These are phyloP conservation scores for Stenodema calcarata DNA, from an alignment of 2,888 invertebrate genomes.

Conservation along the genomic window DNA sequence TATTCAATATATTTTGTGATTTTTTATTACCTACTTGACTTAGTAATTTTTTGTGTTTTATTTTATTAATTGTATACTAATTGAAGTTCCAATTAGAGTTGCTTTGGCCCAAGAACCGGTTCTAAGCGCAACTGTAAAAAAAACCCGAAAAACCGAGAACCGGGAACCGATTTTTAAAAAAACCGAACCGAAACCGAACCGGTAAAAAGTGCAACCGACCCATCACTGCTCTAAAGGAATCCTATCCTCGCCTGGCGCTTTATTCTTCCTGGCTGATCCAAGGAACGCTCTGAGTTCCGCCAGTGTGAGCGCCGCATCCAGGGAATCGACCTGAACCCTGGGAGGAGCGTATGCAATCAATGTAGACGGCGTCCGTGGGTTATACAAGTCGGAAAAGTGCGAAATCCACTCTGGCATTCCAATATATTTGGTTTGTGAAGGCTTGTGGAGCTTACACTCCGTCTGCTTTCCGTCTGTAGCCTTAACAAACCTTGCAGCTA, in stretches of 20 bases:
- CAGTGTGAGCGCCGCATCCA: neutral
- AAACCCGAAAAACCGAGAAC: too few relatives aligned
- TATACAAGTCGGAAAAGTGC: neutral
- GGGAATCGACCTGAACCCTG: neutral
- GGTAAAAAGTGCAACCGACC: too few relatives aligned
- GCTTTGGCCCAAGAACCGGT: too few relatives aligned
- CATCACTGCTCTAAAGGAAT: too few relatives aligned
- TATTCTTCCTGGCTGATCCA: neutral
- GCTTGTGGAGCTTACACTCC: neutral
- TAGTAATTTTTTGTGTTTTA: too few relatives aligned
- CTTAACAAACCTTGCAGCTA: neutral
- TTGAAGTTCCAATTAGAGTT: too few relatives aligned
- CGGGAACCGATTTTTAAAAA: too few relatives aligned
- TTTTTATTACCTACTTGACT: too few relatives aligned
- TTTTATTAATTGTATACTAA: too few relatives aligned
- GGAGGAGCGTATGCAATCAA: neutral
- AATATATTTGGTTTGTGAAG: neutral
- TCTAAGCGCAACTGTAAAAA: too few relatives aligned
- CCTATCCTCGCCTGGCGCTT: neutral
- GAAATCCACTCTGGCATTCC: neutral
- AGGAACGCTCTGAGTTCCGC: neutral
- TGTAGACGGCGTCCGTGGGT: neutral
- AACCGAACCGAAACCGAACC: too few relatives aligned
- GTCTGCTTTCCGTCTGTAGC: neutral
- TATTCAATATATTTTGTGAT: too few relatives aligned